Percentiles rank a stretch among this genome's conserved stretches.
These are phyloP conservation scores for Hyposmocoma kahamanoa DNA, from an alignment of 1,140 invertebrate species.

Conservation along the genomic window DNA sequence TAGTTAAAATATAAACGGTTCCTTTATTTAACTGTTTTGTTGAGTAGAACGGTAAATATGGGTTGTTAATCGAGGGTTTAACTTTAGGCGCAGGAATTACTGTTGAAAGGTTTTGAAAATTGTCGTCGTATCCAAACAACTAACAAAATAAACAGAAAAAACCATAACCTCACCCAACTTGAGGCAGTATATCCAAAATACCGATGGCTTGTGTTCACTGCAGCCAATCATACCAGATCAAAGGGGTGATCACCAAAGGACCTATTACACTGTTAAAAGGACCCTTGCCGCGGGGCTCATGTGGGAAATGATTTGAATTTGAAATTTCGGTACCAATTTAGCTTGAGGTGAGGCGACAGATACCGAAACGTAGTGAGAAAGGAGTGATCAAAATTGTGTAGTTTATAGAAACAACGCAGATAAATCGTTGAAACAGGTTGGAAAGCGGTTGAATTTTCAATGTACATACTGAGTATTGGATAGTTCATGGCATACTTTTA, in stretches of 20 bases:
- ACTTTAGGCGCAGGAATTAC: too few relatives aligned
- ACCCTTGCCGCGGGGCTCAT: slow-evolving; percentile 36
- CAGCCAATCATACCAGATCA: slow-evolving; percentile 49
- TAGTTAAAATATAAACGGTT: too few relatives aligned
- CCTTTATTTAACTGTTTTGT: too few relatives aligned
- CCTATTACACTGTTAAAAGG: slow-evolving; percentile 61
- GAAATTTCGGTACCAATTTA: slow-evolving; percentile 65
- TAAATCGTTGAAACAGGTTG: too few relatives aligned
- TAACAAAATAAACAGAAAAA: too few relatives aligned
- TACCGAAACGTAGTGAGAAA: slow-evolving; percentile 40
- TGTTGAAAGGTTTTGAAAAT: too few relatives aligned
- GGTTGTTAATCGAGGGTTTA: too few relatives aligned
- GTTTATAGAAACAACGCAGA: slow-evolving; percentile 28
- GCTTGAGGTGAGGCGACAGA: slow-evolving; percentile 61
- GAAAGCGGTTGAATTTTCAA: too few relatives aligned
- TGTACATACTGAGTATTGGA: too few relatives aligned
- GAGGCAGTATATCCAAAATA: slow-evolving; percentile 18
- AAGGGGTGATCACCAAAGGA: slow-evolving; percentile 50
- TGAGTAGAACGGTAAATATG: too few relatives aligned
- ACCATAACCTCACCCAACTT: slow-evolving; percentile 21
- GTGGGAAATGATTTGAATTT: slow-evolving; percentile 61
- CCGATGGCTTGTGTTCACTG: slow-evolving; percentile 7
- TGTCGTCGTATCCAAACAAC: too few relatives aligned
- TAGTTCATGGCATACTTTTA: too few relatives aligned
- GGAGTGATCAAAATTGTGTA: slow-evolving; percentile 44